Percentiles rank a stretch among this genome's conserved stretches.
These are phyloP conservation scores for Moxostoma hubbsi DNA, from an alignment of 2,797 vertebrate genomes.

Conservation along the genomic window DNA sequence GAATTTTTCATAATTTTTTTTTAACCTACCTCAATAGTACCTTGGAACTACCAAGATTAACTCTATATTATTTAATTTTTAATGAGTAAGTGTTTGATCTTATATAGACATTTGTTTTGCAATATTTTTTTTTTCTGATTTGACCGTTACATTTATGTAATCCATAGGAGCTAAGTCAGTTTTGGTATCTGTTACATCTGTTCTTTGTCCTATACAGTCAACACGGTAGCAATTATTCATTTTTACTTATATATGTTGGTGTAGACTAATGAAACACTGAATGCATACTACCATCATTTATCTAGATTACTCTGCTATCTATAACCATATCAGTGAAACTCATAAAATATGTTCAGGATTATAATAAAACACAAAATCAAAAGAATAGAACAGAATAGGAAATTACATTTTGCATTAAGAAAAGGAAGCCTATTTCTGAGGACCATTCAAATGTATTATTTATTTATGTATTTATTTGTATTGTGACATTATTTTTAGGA, in stretches of 20 bases:
- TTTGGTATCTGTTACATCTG: not conserved
- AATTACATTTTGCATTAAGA: not conserved
- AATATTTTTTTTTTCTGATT: not conserved
- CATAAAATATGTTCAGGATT: constrained; percentile 19
- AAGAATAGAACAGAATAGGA: not conserved
- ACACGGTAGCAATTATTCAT: no score
- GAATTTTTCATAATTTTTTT: not conserved
- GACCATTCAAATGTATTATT: not conserved
- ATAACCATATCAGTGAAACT: not conserved
- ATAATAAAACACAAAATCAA: not conserved
- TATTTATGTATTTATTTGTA: not conserved
- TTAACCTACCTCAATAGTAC: constrained; percentile 16
- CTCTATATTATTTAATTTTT: not conserved
- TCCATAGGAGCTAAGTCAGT: not conserved
- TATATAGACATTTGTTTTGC: not conserved
- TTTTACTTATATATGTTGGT: not conserved
- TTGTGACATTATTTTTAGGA: not conserved
- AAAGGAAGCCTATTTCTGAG: not conserved
- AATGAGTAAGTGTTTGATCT: not conserved
- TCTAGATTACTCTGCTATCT: not conserved
- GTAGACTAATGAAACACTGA: constrained; percentile 1
- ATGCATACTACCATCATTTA: not conserved
- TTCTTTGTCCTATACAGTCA: not conserved
- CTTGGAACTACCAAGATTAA: not conserved
- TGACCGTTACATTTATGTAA: not conserved